Percentiles rank a stretch among this genome's conserved stretches.
These are phyloP conservation scores for Poeciliopsis turrubarensis DNA, from an alignment of 2,113 vertebrate genomes.

Conservation along the genomic window DNA sequence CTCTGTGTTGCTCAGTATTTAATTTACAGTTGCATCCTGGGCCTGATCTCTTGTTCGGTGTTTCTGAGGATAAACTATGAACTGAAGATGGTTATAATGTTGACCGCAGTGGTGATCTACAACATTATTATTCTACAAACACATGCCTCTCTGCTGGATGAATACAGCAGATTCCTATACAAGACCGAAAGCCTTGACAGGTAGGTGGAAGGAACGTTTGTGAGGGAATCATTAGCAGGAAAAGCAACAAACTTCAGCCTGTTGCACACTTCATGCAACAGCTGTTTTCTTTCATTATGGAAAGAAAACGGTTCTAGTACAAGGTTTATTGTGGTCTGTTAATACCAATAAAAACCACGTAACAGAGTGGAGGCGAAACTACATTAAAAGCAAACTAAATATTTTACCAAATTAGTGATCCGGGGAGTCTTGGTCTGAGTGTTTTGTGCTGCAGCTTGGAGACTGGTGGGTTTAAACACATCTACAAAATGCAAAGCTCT, in stretches of 20 bases:
- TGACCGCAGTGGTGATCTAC: constrained; percentile 90
- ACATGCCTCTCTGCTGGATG: constrained; percentile 88
- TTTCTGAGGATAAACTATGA: constrained; percentile 98
- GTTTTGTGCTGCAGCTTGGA: background rate
- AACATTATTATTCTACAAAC: constrained; percentile 93
- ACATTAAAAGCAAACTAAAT: background rate
- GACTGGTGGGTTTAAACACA: background rate
- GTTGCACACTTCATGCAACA: background rate
- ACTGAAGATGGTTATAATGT: constrained; percentile 96
- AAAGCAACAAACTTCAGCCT: background rate
- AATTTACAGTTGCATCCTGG: constrained; percentile 97
- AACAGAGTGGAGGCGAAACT: background rate
- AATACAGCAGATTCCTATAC: constrained; percentile 92
- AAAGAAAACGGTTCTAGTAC: background rate
- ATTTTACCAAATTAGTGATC: background rate
- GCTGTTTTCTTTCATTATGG: background rate
- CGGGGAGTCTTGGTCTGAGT: background rate
- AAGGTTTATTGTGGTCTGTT: background rate
- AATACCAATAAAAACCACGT: background rate
- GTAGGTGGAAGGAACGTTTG: constrained; percentile 65
- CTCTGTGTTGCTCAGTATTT: constrained; percentile 85
- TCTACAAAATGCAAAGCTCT: background rate
- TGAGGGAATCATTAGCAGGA: background rate
- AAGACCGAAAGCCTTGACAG: constrained; percentile 85
- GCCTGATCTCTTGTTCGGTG: constrained; percentile 94